Evolutionary conservation across 2,113 vertebrate species (phyloP).

Genomic region (Nanorana parkeri): DNA sequence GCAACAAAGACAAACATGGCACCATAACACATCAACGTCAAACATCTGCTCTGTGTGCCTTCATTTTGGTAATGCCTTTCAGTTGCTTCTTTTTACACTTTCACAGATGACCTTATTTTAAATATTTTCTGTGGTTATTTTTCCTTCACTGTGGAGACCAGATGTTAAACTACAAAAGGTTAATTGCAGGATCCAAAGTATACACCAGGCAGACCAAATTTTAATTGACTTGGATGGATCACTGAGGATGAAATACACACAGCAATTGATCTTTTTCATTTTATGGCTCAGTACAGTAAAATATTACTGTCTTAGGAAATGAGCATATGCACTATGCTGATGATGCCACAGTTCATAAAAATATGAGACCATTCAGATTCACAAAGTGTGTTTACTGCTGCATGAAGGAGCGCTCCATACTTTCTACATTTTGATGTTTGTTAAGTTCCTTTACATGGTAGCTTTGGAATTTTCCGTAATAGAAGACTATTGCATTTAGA

Average conservation of each 20-base stretch:
- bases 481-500: too few relatives aligned
- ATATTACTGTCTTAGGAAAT: slow-evolving; percentile 28
- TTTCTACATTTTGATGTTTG: too few relatives aligned
- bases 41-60: background rate
- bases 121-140: background rate
- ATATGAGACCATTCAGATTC: too few relatives aligned
- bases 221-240: slow-evolving; percentile 27
- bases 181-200: slow-evolving; percentile 16
- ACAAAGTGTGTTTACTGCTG: too few relatives aligned
- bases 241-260: slow-evolving; percentile 2
- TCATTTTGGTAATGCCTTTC: background rate
- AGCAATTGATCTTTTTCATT: slow-evolving; percentile 4
- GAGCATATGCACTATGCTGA: background rate
- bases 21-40: background rate
- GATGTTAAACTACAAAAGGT: slow-evolving; percentile 24
- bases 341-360: too few relatives aligned
- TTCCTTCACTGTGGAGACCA: background rate
- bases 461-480: too few relatives aligned
- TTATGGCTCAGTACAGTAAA: slow-evolving; percentile 28
- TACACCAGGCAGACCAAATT: slow-evolving; percentile 30
- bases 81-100: background rate
- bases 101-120: slow-evolving; percentile 2
- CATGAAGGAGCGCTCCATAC: too few relatives aligned
- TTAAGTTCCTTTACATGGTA: too few relatives aligned
- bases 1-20: too few relatives aligned